Percentiles rank a stretch among this genome's conserved stretches.
Conservation (phyloP, 2,113 vertebrate species). For the Dasyprocta punctata region DNA sequence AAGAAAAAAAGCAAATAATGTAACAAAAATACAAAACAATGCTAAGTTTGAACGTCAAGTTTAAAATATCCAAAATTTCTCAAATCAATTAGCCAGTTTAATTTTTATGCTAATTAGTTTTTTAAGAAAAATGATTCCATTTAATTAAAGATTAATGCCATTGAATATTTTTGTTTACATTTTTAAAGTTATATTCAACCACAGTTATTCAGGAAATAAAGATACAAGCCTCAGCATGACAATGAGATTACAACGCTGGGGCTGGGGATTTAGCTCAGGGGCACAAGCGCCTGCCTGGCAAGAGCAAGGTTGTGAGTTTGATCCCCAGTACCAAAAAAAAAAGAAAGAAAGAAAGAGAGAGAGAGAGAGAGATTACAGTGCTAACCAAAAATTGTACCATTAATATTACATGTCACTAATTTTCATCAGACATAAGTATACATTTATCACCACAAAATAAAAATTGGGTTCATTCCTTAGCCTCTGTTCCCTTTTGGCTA, state of each 20-base stretch:
- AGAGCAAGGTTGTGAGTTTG: too few species aligned
- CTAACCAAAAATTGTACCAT: too few species aligned
- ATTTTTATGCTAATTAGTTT: not conserved
- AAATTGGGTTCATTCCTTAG: not conserved
- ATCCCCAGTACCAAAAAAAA: too few species aligned
- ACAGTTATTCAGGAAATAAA: not conserved
- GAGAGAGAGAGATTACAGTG: too few species aligned
- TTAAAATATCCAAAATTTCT: not conserved
- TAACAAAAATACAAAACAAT: slow-evolving; percentile 15
- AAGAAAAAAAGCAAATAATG: not conserved
- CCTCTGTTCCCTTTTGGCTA: not conserved
- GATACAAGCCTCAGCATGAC: not conserved
- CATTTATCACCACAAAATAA: not conserved
- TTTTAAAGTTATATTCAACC: slow-evolving; percentile 14
- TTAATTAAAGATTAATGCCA: slow-evolving; percentile 22
- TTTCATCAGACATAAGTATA: not conserved
- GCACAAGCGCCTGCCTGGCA: too few species aligned
- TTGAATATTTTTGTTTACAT: slow-evolving; percentile 4
- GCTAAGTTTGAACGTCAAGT: not conserved
- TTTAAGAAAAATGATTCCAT: not conserved
- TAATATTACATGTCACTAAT: not conserved
- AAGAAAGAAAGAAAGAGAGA: too few species aligned
- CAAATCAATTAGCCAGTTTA: not conserved
- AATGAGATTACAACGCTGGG: not conserved
- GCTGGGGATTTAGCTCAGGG: too few species aligned